Evolutionary conservation across 2,797 vertebrate species (phyloP).

Genomic region (Todus mexicanus): DNA sequence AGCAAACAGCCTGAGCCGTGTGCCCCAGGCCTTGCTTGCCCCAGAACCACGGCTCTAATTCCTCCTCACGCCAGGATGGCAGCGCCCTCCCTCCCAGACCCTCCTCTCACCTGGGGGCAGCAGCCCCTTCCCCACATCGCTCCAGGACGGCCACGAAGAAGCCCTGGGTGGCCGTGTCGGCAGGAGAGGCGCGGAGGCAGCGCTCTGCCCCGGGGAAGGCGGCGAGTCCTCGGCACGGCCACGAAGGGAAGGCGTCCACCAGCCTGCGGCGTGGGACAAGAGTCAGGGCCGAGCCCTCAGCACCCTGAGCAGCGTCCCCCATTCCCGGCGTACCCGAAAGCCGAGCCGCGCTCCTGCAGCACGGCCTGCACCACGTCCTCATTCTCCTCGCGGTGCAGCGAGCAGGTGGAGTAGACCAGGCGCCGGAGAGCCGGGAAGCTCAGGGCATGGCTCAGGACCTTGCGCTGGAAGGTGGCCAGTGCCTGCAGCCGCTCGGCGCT

Average conservation of each 20-base stretch:
- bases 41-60: rapidly evolving
- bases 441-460: slow-evolving; percentile 82
- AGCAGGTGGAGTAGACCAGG: slow-evolving; percentile 93
- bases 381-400: slow-evolving; percentile 87
- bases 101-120: slow-evolving; percentile 27
- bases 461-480: slow-evolving; percentile 86
- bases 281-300: background rate
- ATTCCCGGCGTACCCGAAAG: slow-evolving; percentile 78
- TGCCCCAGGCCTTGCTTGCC: rapidly evolving
- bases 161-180: slow-evolving; percentile 84
- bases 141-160: slow-evolving; percentile 93
- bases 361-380: slow-evolving; percentile 84
- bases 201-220: slow-evolving; percentile 73
- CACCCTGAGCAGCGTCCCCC: rapidly evolving
- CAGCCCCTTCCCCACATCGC: background rate
- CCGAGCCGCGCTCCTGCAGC: slow-evolving; percentile 72
- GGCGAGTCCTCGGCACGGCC: slow-evolving; percentile 85
- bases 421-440: slow-evolving; percentile 82
- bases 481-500: slow-evolving; percentile 78
- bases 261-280: slow-evolving; percentile 68
- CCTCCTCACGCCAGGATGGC: background rate
- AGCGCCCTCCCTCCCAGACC: too few species aligned
- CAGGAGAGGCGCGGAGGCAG: slow-evolving; percentile 86
- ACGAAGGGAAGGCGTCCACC: slow-evolving; percentile 78
- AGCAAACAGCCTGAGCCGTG: background rate